Conservation (phyloP, 1,140 invertebrate species). For the Octopus bimaculoides region DNA sequence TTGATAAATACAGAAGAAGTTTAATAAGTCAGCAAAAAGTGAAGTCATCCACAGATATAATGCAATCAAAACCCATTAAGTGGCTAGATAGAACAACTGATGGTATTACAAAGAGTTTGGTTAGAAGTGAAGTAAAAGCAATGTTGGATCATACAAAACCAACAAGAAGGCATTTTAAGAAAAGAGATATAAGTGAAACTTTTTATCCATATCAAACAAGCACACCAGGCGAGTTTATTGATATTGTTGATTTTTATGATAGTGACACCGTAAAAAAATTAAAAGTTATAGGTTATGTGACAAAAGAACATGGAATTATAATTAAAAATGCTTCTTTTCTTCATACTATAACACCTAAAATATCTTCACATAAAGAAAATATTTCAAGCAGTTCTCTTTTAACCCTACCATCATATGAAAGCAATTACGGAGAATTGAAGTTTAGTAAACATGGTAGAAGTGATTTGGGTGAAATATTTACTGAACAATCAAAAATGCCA, state of each 20-base stretch:
- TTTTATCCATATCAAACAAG: not conserved
- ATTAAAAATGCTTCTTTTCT: not conserved
- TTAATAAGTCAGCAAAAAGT: not conserved
- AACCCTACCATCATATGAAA: too few species aligned
- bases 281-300: not conserved
- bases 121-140: not conserved
- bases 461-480: too few species aligned
- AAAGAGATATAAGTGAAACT: not conserved
- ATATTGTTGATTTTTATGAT: not conserved
- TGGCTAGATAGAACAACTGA: too few species aligned
- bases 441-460: too few species aligned
- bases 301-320: not conserved
- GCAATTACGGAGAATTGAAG: too few species aligned
- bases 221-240: not conserved
- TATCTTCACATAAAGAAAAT: too few species aligned
- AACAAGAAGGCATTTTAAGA: not conserved
- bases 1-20: conserved; percentile 1
- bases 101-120: too few species aligned
- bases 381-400: too few species aligned
- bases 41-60: not conserved
- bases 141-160: not conserved
- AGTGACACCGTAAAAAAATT: not conserved
- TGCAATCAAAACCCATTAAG: too few species aligned
- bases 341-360: not conserved
- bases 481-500: too few species aligned